These are phyloP conservation scores for Vicugna pacos DNA, from an alignment of 2,113 vertebrate species.

Conservation along the genomic window DNA sequence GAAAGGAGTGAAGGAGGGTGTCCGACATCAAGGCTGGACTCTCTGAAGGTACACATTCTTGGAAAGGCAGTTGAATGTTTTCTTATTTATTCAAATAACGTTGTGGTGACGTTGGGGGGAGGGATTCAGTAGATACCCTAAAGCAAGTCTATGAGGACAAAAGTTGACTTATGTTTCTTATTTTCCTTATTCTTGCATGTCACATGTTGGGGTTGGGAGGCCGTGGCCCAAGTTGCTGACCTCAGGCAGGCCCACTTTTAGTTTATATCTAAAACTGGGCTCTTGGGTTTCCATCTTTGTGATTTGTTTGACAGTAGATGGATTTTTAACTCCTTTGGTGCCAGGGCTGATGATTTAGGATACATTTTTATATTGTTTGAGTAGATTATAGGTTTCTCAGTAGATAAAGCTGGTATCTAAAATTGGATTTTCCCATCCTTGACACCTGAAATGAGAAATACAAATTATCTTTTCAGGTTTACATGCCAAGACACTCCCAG, in stretches of 20 bases:
- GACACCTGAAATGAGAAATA: conserved; percentile 60
- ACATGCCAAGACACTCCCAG: conserved; percentile 42
- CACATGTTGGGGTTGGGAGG: no score
- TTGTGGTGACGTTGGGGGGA: background rate
- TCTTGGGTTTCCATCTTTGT: background rate
- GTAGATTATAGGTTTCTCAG: background rate
- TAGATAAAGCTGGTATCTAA: conserved; percentile 11
- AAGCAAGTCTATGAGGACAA: background rate
- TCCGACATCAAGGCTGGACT: background rate
- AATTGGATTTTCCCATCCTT: conserved; percentile 44
- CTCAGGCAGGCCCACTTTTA: background rate
- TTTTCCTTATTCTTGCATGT: background rate
- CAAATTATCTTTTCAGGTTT: conserved; percentile 40
- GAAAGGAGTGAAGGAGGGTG: no score
- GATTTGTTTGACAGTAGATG: background rate
- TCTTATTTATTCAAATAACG: background rate
- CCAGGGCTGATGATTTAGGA: background rate
- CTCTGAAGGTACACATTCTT: background rate
- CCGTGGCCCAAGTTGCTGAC: background rate
- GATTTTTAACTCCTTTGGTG: conserved; percentile 37
- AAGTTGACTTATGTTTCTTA: background rate
- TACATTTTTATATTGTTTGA: background rate
- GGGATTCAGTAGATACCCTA: background rate
- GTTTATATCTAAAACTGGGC: background rate
- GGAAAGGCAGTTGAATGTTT: background rate